Percentiles rank a stretch among this genome's conserved stretches.
These are phyloP conservation scores for Paramormyrops kingsleyae DNA, from an alignment of 2,113 vertebrate species.

Conservation along the genomic window DNA sequence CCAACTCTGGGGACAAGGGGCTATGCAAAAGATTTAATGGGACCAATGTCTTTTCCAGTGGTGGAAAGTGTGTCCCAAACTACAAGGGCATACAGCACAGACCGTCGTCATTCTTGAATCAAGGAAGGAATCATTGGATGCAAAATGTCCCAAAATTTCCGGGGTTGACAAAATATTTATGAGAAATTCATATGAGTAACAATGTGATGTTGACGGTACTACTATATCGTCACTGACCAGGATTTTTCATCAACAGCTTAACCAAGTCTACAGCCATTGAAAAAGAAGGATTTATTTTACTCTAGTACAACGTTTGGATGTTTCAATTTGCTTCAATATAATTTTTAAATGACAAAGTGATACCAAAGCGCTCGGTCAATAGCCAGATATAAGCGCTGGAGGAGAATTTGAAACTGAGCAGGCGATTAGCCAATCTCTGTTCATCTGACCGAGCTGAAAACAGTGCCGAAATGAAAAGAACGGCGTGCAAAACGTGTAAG, in stretches of 20 bases:
- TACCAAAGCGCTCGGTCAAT: background rate
- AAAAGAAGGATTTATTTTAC: background rate
- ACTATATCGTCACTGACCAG: background rate
- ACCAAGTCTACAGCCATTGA: background rate
- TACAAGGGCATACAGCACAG: background rate
- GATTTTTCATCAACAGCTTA: background rate
- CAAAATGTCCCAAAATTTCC: background rate
- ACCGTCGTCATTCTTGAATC: background rate
- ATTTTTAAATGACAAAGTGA: background rate
- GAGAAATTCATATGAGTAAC: background rate
- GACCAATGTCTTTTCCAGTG: constrained; percentile 23
- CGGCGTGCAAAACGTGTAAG: background rate
- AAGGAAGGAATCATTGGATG: background rate
- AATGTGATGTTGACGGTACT: background rate
- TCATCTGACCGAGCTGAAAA: background rate
- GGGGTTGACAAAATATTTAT: background rate
- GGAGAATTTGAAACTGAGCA: background rate
- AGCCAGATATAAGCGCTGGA: background rate
- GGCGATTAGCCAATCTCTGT: background rate
- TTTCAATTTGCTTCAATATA: background rate
- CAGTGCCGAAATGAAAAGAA: background rate
- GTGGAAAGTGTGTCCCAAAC: background rate
- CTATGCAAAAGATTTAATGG: background rate
- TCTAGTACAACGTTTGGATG: background rate
- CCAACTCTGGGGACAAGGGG: constrained; percentile 3